These are phyloP conservation scores for Ceratothoa steindachneri DNA, from an alignment of 2,888 invertebrate species.

Conservation along the genomic window DNA sequence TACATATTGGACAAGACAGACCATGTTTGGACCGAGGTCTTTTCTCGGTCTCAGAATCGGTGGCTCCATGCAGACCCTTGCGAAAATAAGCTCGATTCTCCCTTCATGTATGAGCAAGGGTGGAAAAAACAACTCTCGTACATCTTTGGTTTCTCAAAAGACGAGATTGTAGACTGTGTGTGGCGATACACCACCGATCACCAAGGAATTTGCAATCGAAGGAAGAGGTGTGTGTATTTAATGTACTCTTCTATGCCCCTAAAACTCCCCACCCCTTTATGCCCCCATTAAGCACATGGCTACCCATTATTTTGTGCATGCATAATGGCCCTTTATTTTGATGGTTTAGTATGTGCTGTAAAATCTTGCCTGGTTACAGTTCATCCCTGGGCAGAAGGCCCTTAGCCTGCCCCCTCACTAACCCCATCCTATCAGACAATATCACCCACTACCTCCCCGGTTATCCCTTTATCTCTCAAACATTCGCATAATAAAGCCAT, in stretches of 20 bases:
- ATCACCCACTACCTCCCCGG: no score
- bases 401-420: no score
- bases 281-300: neutral
- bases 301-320: neutral
- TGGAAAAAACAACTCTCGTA: conserved; percentile 85
- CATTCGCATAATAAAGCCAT: no score
- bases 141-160: conserved; percentile 77
- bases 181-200: conserved; percentile 68
- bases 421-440: no score
- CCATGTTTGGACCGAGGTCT: conserved; percentile 97
- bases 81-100: conserved; percentile 79
- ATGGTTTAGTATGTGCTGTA: neutral
- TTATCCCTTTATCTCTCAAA: no score
- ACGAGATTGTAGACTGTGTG: conserved; percentile 89
- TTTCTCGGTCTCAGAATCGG: conserved; percentile 65
- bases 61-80: conserved; percentile 97
- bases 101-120: conserved; percentile 83
- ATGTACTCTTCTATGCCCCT: neutral
- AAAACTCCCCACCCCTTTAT: neutral
- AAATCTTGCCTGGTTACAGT: no score
- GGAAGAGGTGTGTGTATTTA: conserved; percentile 48
- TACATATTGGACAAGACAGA: conserved; percentile 71
- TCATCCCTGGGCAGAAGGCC: no score
- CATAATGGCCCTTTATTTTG: conserved; percentile 18
- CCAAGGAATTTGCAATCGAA: conserved; percentile 49